Conservation (phyloP, 2,888 invertebrate genomes). For the Hydrotaea diabolus region DNA sequence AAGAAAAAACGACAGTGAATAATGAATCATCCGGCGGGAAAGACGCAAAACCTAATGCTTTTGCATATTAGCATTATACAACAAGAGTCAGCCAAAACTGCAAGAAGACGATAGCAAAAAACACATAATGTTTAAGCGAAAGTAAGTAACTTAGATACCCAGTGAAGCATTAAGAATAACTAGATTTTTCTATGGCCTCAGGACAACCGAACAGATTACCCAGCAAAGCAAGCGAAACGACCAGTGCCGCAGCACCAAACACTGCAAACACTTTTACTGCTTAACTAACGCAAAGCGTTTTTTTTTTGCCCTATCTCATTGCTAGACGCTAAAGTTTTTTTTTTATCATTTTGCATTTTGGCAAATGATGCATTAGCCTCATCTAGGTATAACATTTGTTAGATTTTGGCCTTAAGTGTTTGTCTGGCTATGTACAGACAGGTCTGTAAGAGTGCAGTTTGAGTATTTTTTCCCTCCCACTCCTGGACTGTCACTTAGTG, state of each 20-base stretch:
- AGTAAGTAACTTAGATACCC: conserved; percentile 69
- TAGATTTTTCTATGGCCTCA: conserved; percentile 68
- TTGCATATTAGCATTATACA: conserved; percentile 60
- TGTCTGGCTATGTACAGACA: neutral
- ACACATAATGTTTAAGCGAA: conserved; percentile 54
- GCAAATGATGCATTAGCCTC: conserved; percentile 56
- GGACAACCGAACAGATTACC: conserved; percentile 64
- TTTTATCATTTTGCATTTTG: neutral
- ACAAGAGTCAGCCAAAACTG: conserved; percentile 43
- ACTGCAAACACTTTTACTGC: conserved; percentile 54
- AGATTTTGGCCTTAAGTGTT: conserved; percentile 46
- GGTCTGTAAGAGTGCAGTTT: neutral
- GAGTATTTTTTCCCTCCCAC: neutral
- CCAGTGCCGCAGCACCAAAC: neutral
- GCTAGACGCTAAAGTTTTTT: neutral
- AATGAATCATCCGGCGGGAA: conserved; percentile 61
- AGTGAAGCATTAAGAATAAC: conserved; percentile 69
- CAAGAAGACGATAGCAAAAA: neutral
- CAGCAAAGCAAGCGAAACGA: conserved; percentile 36
- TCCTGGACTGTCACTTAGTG: neutral
- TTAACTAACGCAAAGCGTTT: conserved; percentile 23
- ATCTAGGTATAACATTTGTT: conserved; percentile 57
- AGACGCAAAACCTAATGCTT: conserved; percentile 59
- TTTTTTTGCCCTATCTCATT: neutral
- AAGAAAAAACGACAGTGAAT: conserved; percentile 65